Evolutionary conservation across 1,140 invertebrate species (phyloP), one percentile per base, ranked within the genome.

Genomic region (Neocloeon triangulifer): DNA sequence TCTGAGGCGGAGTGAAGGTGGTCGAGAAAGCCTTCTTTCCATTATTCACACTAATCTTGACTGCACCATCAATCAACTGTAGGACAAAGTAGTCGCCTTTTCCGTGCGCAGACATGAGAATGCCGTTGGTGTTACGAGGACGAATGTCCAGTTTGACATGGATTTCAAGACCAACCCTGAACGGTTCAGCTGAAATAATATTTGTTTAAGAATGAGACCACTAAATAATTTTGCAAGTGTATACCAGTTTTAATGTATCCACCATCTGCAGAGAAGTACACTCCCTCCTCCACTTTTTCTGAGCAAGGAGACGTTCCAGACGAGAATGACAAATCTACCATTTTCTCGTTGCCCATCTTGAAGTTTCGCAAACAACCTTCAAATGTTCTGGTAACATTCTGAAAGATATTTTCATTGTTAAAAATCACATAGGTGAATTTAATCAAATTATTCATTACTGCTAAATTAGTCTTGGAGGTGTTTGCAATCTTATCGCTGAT

Each of bases 301-400:
- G 73, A 74, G 49, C 92, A 97, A 1, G 71, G 67, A 15, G 78
- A 64, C 0, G 80, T 69, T 7, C 69, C 68, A 29, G 61, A 42
- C 35, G 59, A 51, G 15, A 50, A 37, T 4, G 54, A 44, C 8
- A 73, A 62, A 31, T 66, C 57, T 36, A 81, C 48, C 8, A 52
- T 50, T 38, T 69, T 57, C 17, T 63, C 66, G 42, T 79, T 76
- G n/a, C n/a, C n/a, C 43, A 82, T 59, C 47, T 61, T 59, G 19
- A 96, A 64, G 29, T 86, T 74, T 30, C 68, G 62, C 10, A 97
- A 55, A 49, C 92, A 97, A 14, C 91, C 92, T 40, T 65, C 68
- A 46, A 91, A 94, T 14, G 74, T 69, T 2, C 45, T 42, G 21
- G 66, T 66, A 2, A 65, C 45, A 15, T 57, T 58, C 60, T 73